Percentiles rank a stretch among this genome's conserved stretches.
phyloP scores from a whole-genome alignment of 2,113 vertebrate genomes.

The Oreochromis spilurus region DNA sequence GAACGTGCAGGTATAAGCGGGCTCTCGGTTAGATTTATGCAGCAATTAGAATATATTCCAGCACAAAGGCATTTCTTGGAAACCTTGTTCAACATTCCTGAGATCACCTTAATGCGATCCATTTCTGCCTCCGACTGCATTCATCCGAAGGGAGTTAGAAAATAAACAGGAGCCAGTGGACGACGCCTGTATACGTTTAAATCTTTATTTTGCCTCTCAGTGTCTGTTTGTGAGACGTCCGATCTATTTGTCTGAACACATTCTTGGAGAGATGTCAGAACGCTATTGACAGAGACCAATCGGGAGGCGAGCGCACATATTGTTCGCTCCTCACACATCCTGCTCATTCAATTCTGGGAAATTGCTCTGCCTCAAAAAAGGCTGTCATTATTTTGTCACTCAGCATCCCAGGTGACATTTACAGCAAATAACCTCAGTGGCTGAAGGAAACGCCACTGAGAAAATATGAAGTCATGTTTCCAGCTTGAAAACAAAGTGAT shows the following conservation, averaged over 20 bases:
- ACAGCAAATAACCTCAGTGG: slow-evolving; percentile 65
- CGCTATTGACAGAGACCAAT: slow-evolving; percentile 68
- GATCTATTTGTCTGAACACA: slow-evolving; percentile 64
- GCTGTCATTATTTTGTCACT: slow-evolving; percentile 77
- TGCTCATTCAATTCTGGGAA: slow-evolving; percentile 73
- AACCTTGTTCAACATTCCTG: slow-evolving; percentile 5
- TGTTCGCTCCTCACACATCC: slow-evolving; percentile 67
- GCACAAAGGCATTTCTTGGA: slow-evolving; percentile 3
- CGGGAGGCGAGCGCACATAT: slow-evolving; percentile 57
- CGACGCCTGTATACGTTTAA: slow-evolving; percentile 24
- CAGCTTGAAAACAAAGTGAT: background rate
- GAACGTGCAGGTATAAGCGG: slow-evolving; percentile 12
- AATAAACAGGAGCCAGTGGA: slow-evolving; percentile 4
- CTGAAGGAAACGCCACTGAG: slow-evolving; percentile 25
- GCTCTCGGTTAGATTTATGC: slow-evolving; percentile 22
- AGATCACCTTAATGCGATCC: background rate
- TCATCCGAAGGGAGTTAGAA: background rate
- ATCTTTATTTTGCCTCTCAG: slow-evolving; percentile 41
- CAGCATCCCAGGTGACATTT: slow-evolving; percentile 74
- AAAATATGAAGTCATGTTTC: slow-evolving; percentile 38
- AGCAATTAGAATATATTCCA: slow-evolving; percentile 11
- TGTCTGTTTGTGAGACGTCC: slow-evolving; percentile 23
- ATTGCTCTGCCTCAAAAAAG: slow-evolving; percentile 70
- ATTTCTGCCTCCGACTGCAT: background rate
- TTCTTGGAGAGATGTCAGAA: slow-evolving; percentile 56